Evolutionary conservation across 2,113 vertebrate species (phyloP).

Genomic region (Archocentrus centrarchus): DNA sequence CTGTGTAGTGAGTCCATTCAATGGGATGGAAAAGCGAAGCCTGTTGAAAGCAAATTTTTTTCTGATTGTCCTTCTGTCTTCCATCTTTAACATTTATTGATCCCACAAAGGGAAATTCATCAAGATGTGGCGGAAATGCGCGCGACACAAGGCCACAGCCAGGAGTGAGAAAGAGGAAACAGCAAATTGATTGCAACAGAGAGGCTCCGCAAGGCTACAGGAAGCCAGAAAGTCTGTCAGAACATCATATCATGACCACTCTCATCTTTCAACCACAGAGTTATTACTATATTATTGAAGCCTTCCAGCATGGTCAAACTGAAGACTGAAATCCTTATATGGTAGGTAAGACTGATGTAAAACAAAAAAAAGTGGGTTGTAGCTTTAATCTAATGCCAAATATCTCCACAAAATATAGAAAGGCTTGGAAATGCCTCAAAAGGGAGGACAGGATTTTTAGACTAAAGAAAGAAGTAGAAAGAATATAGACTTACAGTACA

Average conservation of each 20-base stretch:
- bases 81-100: not conserved
- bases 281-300: conserved; percentile 7
- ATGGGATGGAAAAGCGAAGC: not conserved
- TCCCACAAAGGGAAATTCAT: not conserved
- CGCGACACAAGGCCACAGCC: not conserved
- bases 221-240: conserved; percentile 43
- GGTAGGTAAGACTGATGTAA: not conserved
- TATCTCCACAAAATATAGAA: not conserved
- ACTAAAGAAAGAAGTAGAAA: not conserved
- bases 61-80: not conserved
- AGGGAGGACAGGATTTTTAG: not conserved
- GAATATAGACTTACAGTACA: too few species aligned
- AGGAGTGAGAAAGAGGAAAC: conserved; percentile 57
- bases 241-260: conserved; percentile 17
- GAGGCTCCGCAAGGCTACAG: conserved; percentile 22
- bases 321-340: not conserved
- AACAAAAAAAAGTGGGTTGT: not conserved
- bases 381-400: conserved; percentile 9
- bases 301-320: not conserved
- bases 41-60: not conserved
- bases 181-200: conserved; percentile 56
- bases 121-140: not conserved
- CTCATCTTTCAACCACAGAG: conserved; percentile 15
- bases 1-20: not conserved
- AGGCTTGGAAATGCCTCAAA: not conserved